Conservation (phyloP, 1,140 invertebrate species). For the Oppia nitens region DNA sequence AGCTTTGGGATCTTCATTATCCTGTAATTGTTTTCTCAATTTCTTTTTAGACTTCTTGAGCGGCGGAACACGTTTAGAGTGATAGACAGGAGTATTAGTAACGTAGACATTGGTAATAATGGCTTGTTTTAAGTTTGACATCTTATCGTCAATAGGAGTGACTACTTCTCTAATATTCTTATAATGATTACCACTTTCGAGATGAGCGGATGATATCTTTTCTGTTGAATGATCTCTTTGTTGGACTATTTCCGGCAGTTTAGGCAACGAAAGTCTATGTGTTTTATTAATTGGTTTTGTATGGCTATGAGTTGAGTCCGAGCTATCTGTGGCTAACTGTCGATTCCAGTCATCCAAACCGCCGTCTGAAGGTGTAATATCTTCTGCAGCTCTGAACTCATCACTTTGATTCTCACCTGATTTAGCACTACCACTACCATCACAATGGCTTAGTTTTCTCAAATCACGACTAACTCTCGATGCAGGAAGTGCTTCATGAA, state of each 20-base stretch:
- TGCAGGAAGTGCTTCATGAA: conserved; percentile 66
- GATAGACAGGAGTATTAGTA: conserved; percentile 10
- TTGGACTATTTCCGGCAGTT: not conserved
- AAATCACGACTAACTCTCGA: conserved; percentile 38
- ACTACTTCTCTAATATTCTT: conserved; percentile 6
- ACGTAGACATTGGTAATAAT: conserved; percentile 19
- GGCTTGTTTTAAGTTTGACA: conserved; percentile 11
- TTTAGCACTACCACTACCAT: conserved; percentile 6
- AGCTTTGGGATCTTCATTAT: not conserved
- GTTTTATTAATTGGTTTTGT: not conserved
- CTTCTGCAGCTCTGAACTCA: not conserved
- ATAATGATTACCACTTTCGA: not conserved
- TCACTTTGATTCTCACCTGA: conserved; percentile 9
- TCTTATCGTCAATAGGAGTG: not conserved
- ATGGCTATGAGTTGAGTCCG: not conserved
- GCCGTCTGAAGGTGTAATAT: not conserved
- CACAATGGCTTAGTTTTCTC: conserved; percentile 15
- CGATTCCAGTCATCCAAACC: not conserved
- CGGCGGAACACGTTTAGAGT: conserved; percentile 10
- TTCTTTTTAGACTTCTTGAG: conserved; percentile 1
- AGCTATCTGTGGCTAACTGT: not conserved
- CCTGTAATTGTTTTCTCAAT: not conserved
- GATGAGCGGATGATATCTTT: not conserved
- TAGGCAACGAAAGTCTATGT: not conserved
- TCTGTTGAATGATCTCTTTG: not conserved